Base-by-base conservation (phyloP, 2,113 vertebrate genomes). In the Corvus hawaiiensis region DNA sequence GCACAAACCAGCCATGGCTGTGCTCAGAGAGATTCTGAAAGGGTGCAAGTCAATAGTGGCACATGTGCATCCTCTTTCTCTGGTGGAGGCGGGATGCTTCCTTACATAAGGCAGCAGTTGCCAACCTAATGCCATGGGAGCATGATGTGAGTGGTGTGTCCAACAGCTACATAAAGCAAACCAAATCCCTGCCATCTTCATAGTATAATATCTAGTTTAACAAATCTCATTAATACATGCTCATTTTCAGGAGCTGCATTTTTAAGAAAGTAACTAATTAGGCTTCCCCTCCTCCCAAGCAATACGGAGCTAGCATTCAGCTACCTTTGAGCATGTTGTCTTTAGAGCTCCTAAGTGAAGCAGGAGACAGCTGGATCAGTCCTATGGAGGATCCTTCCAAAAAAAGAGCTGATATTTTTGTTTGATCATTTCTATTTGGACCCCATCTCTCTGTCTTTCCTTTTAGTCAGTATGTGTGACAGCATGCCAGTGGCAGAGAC, bases 101-200 rank as follows among this genome's bases (percentile, higher is more conserved):
- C 28, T 33, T 24, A 27, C 27, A 7, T 35, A 16, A 28, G 16
- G 30, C 4, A 54, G 8, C 8, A 74, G 32, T 10, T 54, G n/a
- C 23, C 20, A 82, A 32, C 5, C 22, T 27, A 37, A 16, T 37
- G 33, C 15, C 63, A 17, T 0, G 3, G n/a, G 33, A 94, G 8
- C 1, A 0, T 20, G 59, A 12, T 7, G 0, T 9, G 18, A 44
- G 33, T 30, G 44, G 17, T 33, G 23, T 27, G 22, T 22, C 35
- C 35, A 72, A 11, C 3, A 7, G 17, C 24, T 48, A 10, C 9
- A 19, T 27, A 58, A 35, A 22, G 30, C 48, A 83, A 88, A 68
- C 7, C 30, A 91, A 64, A 92, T 49, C 64, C 37, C 33, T 59
- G 14, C 11, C 1, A 0, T 46, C 35, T 58, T 56, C 58, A 11